A percentile compares a stretch with the other conserved stretches of the same genome.
phyloP scores from a whole-genome alignment of 1,140 invertebrate species.

The Macrosteles quadrilineatus region DNA sequence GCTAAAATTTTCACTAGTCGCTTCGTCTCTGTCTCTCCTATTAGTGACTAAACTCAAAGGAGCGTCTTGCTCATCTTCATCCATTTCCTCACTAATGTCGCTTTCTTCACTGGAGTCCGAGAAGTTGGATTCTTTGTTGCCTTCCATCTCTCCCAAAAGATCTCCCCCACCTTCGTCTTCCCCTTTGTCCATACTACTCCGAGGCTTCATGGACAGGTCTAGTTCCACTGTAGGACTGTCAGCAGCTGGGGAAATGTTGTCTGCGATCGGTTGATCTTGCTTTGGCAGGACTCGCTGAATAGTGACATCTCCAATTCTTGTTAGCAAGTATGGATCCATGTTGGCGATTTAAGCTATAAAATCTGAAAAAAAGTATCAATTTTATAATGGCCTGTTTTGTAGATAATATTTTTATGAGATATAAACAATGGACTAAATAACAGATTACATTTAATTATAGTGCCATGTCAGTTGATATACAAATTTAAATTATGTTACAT shows the following conservation, averaged over 20 bases:
- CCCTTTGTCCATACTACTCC: slow-evolving; percentile 49
- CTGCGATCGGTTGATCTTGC: slow-evolving; percentile 37
- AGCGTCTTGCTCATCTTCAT: slow-evolving; percentile 45
- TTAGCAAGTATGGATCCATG: slow-evolving; percentile 49
- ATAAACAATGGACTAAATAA: too few relatives aligned
- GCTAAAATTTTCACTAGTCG: neutral
- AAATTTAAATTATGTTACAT: too few relatives aligned
- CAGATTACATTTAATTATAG: too few relatives aligned
- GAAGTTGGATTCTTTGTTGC: neutral
- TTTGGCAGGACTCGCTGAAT: slow-evolving; percentile 52
- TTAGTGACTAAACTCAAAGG: slow-evolving; percentile 40
- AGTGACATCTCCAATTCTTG: slow-evolving; percentile 57
- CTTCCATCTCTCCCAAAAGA: slow-evolving; percentile 39
- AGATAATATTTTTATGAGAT: too few relatives aligned
- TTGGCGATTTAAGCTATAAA: neutral
- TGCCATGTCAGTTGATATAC: too few relatives aligned
- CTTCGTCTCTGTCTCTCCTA: slow-evolving; percentile 45
- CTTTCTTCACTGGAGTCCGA: slow-evolving; percentile 39
- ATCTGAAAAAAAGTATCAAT: neutral
- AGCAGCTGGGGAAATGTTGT: slow-evolving; percentile 53
- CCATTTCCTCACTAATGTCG: slow-evolving; percentile 44
- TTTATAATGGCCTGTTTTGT: too few relatives aligned
- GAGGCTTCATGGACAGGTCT: slow-evolving; percentile 34
- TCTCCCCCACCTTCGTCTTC: slow-evolving; percentile 49
- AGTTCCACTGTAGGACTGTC: slow-evolving; percentile 52